Base-by-base conservation (phyloP, 1,140 invertebrate genomes). In the Tetramorium alpestre region DNA sequence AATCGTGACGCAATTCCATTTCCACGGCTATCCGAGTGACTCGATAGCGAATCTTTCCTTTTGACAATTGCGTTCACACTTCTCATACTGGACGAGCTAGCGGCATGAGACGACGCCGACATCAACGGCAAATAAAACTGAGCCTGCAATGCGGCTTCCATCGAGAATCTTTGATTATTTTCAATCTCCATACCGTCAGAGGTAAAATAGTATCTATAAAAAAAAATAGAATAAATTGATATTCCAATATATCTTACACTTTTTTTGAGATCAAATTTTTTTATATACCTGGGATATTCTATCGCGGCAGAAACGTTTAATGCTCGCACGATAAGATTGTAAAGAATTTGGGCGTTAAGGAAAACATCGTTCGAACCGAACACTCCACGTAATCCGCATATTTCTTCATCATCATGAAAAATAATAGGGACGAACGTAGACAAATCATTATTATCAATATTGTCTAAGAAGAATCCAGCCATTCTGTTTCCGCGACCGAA, bases 1-100 rank as follows among this genome's bases (percentile, higher is more conserved):
- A 96, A 97, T 89, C 96, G 95, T 67, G 96, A 96, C 44, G 96
- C 96, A 85, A 96, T 95, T 28, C 97, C 97, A 44, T 96, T 96
- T 62, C 96, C 96, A 92, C 97, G 94, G 91, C 96, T 97, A 91
- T 97, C 97, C 0, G 97, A 96, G 93, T 97, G 96, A 86, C 94
- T 95, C 25, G 92, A 92, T 73, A 96, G 91, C 44, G 78, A 89
- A 91, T 96, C 95, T 80, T 91, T 93, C n/a, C 91, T 82, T 91
- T 96, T 96, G 77, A 95, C 93, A 72, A 96, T 93, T 33, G 95
- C 92, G 91, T 96, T 96, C 33, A 96, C 93, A 78, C 95, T 96
- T 90, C 94, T 94, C 64, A 90, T 91, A 33, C 33, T 33, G n/a
- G 92, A 85, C 11, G 87, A 87, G 60, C 80, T 92, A 3, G 87